A percentile compares a stretch with the other conserved stretches of the same genome.
These are phyloP conservation scores for Anthrax anthrax DNA, from an alignment of 2,888 invertebrate genomes.

Conservation along the genomic window DNA sequence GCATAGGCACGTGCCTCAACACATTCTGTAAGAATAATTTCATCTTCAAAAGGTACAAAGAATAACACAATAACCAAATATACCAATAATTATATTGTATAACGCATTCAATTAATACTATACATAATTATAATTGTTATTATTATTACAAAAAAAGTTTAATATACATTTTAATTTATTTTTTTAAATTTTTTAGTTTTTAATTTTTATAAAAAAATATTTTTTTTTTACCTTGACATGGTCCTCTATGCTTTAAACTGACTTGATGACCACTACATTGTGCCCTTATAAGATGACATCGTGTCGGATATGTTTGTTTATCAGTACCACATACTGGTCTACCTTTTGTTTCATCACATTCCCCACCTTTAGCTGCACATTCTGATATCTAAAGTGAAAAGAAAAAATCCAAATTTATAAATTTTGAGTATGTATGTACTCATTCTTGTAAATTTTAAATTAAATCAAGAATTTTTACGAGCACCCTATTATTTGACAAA, in stretches of 20 bases:
- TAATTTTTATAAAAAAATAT: too few species aligned
- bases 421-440: too few species aligned
- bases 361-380: conserved; percentile 32
- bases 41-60: too few species aligned
- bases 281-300: conserved; percentile 62
- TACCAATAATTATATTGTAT: too few species aligned
- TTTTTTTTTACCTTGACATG: conserved; percentile 48
- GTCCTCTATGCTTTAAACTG: conserved; percentile 56
- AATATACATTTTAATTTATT: too few species aligned
- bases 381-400: conserved; percentile 23
- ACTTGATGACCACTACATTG: conserved; percentile 64
- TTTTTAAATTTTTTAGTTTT: too few species aligned
- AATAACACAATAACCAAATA: too few species aligned
- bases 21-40: conserved; percentile 35
- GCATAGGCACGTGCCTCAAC: conserved; percentile 35
- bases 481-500: neutral
- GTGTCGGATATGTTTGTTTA: conserved; percentile 64
- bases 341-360: conserved; percentile 33
- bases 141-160: too few species aligned
- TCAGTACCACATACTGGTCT: conserved; percentile 41
- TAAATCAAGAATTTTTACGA: neutral
- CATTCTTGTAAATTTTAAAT: too few species aligned
- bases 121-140: too few species aligned
- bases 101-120: too few species aligned
- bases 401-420: neutral